A percentile compares a stretch with the other conserved stretches of the same genome.
Conservation (phyloP, 2,113 vertebrate genomes). For the Lophius piscatorius region DNA sequence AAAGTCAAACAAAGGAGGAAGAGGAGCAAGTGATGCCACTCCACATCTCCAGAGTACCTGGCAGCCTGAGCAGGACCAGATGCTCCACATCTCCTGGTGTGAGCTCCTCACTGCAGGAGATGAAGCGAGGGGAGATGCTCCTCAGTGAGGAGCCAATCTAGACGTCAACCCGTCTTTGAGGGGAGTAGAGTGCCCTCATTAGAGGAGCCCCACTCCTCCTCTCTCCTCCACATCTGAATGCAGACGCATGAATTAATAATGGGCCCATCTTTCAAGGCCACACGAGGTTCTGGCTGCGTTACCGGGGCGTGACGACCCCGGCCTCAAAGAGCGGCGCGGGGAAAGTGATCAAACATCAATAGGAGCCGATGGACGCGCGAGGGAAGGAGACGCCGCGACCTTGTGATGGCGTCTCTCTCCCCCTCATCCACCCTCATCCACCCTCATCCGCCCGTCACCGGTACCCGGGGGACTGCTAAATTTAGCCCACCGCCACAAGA, state of each 20-base stretch:
- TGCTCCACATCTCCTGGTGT: conserved; percentile 30
- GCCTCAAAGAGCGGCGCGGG: conserved; percentile 20
- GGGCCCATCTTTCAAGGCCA: conserved; percentile 61
- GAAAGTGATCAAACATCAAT: conserved; percentile 25
- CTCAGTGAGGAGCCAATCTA: conserved; percentile 37
- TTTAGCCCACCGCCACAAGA: conserved; percentile 67
- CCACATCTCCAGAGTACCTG: conserved; percentile 21
- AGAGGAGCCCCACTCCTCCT: conserved; percentile 54
- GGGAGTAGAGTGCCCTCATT: conserved; percentile 44
- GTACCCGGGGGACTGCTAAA: conserved; percentile 66
- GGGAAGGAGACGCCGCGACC: conserved; percentile 48
- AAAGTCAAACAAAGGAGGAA: conserved; percentile 64
- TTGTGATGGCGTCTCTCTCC: conserved; percentile 52
- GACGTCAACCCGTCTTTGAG: conserved; percentile 27
- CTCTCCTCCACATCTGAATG: conserved; percentile 65
- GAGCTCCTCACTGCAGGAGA: conserved; percentile 2
- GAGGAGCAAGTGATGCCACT: conserved; percentile 23
- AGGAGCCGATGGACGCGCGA: conserved; percentile 10
- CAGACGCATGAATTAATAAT: conserved; percentile 75
- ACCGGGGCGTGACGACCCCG: conserved; percentile 38
- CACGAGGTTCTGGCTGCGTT: conserved; percentile 29
- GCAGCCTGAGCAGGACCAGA: conserved; percentile 6
- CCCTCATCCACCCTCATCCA: conserved; percentile 17
- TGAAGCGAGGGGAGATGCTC: conserved; percentile 26
- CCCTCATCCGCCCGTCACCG: conserved; percentile 17